These are phyloP conservation scores for Eucidaris tribuloides DNA, from an alignment of 35 echinoderm and acorn worm species.

Conservation along the genomic window DNA sequence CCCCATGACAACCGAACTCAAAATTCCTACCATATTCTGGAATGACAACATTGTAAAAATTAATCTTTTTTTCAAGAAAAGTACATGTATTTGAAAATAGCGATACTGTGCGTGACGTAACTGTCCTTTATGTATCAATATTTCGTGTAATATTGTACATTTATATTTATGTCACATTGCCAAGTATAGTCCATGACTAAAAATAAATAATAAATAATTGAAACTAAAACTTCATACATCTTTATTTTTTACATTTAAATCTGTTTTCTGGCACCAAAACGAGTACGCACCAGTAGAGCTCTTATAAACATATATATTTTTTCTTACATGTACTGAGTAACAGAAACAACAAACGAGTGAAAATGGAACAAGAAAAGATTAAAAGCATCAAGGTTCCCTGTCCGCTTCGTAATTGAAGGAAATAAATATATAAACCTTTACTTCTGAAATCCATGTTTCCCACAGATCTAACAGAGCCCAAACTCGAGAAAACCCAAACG, in stretches of 20 bases:
- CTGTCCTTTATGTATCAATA: background rate
- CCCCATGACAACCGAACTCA: background rate
- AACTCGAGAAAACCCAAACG: no score
- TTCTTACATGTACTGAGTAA: background rate
- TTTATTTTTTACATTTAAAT: background rate
- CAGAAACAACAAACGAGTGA: background rate
- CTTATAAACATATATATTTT: slow-evolving; percentile 10
- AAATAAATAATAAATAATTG: slow-evolving; percentile 29
- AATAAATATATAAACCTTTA: background rate
- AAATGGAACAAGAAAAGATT: background rate
- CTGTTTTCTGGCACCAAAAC: background rate
- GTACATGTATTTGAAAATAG: background rate
- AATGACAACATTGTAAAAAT: background rate
- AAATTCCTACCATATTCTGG: background rate
- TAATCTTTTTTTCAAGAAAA: background rate
- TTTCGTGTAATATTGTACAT: background rate
- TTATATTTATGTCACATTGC: slow-evolving; percentile 2
- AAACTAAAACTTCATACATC: slow-evolving; percentile 16
- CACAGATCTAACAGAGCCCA: no score
- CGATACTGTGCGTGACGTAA: background rate
- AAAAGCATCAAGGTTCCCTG: background rate
- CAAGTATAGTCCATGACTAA: background rate
- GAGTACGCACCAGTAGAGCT: background rate
- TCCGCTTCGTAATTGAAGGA: background rate
- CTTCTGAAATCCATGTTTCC: no score